phyloP scores from a whole-genome alignment of 2,888 invertebrate genomes.

The Fragum whitleyi region DNA sequence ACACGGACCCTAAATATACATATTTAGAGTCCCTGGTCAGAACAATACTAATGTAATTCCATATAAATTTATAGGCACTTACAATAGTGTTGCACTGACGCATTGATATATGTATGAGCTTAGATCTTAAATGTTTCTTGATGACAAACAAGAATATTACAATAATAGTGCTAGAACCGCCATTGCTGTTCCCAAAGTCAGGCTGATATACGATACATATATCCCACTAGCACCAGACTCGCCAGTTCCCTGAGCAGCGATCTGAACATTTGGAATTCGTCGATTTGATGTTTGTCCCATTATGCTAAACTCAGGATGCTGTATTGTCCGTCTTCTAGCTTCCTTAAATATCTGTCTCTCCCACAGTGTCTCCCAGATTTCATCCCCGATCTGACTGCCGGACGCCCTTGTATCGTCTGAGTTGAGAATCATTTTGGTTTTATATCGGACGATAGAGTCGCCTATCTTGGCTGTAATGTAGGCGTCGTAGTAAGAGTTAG shows the following conservation, averaged over 20 bases:
- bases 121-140: too few species aligned
- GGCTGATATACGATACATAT: not conserved
- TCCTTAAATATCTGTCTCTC: conserved; percentile 50
- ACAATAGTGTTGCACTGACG: too few species aligned
- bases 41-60: too few species aligned
- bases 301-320: conserved; percentile 22
- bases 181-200: not conserved
- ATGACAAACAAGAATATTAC: too few species aligned
- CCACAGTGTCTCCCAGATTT: conserved; percentile 66
- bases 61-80: too few species aligned
- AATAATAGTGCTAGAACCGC: not conserved
- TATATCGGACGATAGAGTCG: conserved; percentile 53
- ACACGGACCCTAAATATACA: too few species aligned
- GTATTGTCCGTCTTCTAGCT: conserved; percentile 32
- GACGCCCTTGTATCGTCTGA: conserved; percentile 47
- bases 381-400: conserved; percentile 63
- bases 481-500: conserved; percentile 57
- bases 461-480: conserved; percentile 61
- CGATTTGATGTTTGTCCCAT: conserved; percentile 55
- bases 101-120: too few species aligned
- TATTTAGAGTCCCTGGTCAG: too few species aligned
- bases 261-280: conserved; percentile 36
- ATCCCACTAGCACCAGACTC: not conserved
- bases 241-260: conserved; percentile 19
- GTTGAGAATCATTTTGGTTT: conserved; percentile 58